Percentiles rank a stretch among this genome's conserved stretches.
phyloP scores from a whole-genome alignment of 2,113 vertebrate genomes.

The Lamprologus lemairii region DNA sequence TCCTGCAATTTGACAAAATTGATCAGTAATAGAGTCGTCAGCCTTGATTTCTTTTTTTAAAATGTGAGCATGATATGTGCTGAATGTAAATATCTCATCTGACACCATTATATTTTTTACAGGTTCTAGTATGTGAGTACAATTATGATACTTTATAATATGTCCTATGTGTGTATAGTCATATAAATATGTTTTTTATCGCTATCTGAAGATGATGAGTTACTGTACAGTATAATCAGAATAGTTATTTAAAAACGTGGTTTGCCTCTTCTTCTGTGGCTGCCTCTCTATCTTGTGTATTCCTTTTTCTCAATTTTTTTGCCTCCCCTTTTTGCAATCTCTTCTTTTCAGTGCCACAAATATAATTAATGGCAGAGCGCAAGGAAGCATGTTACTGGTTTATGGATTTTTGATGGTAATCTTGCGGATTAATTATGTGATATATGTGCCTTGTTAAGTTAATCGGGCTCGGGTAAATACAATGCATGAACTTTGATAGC shows the following conservation, averaged over 20 bases:
- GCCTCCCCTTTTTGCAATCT: constrained; percentile 17
- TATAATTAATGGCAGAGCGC: constrained; percentile 64
- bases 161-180: not conserved
- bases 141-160: not conserved
- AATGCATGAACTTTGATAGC: constrained; percentile 74
- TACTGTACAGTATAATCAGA: not conserved
- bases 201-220: constrained; percentile 16
- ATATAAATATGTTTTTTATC: not conserved
- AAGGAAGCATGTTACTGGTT: constrained; percentile 69
- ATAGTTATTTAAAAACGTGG: constrained; percentile 16
- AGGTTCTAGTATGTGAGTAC: not conserved
- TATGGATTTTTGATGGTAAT: constrained; percentile 77
- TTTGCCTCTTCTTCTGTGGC: not conserved
- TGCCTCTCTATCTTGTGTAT: not conserved
- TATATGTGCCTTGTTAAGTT: constrained; percentile 75
- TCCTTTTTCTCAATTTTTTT: not conserved
- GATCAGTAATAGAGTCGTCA: constrained; percentile 30
- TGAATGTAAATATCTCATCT: not conserved
- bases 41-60: not conserved
- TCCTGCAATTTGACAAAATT: constrained; percentile 44
- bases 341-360: constrained; percentile 48
- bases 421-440: constrained; percentile 75
- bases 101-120: not conserved
- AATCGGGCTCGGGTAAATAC: constrained; percentile 71
- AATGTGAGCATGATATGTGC: not conserved